Evolutionary conservation across 1,140 invertebrate genomes (phyloP).

Genomic region (Macrotrachela quadricornifera): DNA sequence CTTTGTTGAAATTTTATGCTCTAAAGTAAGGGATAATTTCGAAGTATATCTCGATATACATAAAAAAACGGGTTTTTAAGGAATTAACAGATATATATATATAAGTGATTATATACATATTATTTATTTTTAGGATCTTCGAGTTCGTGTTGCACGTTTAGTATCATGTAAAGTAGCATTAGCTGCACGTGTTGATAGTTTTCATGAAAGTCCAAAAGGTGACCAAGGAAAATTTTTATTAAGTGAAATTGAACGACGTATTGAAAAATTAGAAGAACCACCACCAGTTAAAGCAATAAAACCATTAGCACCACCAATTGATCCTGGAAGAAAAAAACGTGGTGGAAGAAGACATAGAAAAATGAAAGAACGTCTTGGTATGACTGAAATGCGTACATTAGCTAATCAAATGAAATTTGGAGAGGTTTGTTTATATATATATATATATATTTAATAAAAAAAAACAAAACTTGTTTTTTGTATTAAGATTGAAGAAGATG

Average conservation of each 20-base stretch:
- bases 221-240: conserved; percentile 53
- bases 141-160: conserved; percentile 71
- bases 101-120: no score
- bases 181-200: conserved; percentile 79
- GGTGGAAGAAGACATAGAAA: conserved; percentile 88
- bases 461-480: no score
- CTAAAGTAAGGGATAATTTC: no score
- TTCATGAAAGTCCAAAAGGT: conserved; percentile 69
- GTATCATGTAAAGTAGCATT: conserved; percentile 78
- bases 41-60: no score
- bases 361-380: conserved; percentile 93
- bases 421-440: no score
- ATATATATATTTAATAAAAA: no score
- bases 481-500: conserved; percentile 72
- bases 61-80: no score
- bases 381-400: conserved; percentile 89
- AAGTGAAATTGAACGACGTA: conserved; percentile 81
- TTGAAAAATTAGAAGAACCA: conserved; percentile 90
- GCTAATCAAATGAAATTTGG: conserved; percentile 95
- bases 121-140: conserved; percentile 39
- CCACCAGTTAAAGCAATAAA: conserved; percentile 70
- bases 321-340: conserved; percentile 79
- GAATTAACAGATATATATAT: no score
- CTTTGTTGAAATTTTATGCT: no score
- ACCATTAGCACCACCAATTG: conserved; percentile 83